phyloP scores from a whole-genome alignment of 2,888 invertebrate species.

The Agrochola lota region DNA sequence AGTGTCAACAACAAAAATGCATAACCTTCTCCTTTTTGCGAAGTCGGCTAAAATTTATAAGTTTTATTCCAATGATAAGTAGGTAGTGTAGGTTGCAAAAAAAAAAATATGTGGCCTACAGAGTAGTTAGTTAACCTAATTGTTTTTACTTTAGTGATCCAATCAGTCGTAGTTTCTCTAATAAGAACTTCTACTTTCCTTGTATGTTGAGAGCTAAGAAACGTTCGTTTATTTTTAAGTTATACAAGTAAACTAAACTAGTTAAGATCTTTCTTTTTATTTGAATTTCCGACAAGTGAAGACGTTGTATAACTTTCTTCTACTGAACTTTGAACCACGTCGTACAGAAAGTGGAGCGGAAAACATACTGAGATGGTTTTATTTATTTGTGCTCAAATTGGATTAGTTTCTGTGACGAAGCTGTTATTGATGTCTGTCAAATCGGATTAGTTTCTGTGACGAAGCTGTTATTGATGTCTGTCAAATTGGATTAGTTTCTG shows the following conservation, averaged over 20 bases:
- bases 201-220: not conserved
- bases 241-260: slow-evolving; percentile 60
- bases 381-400: not conserved
- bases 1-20: not conserved
- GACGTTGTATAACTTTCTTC: slow-evolving; percentile 26
- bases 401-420: not conserved
- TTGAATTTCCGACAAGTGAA: slow-evolving; percentile 47
- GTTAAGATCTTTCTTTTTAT: slow-evolving; percentile 53
- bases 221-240: slow-evolving; percentile 51
- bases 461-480: no score
- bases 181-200: not conserved
- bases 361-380: not conserved
- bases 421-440: not conserved
- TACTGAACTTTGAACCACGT: not conserved
- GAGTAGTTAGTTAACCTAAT: not conserved
- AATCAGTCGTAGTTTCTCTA: not conserved
- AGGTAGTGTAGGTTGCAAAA: not conserved
- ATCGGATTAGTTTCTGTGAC: not conserved
- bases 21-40: not conserved
- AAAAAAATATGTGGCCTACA: not conserved
- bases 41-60: no score
- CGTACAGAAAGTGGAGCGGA: not conserved
- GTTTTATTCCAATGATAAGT: not conserved
- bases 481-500: not conserved
- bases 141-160: not conserved